Evolutionary conservation across 2,888 invertebrate genomes (phyloP), one percentile per base, ranked within the genome.

Genomic region (Fabriciana adippe): DNA sequence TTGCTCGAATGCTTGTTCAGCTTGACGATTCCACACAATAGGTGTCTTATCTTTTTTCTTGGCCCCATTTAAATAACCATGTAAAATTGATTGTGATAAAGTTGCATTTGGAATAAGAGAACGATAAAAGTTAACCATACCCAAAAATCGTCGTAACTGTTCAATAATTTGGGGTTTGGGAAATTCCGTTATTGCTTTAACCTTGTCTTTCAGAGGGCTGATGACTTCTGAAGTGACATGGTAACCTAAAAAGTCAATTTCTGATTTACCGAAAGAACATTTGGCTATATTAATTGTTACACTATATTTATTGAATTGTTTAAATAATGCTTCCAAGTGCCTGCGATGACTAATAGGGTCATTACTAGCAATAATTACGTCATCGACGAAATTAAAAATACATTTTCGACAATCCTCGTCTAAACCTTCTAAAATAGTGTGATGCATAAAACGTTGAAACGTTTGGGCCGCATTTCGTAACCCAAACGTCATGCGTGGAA

Each of bases 311-410:
- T 70, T 11, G 2, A 76, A 65, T n/a, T 73, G 66, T 48, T 70
- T 11, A 21, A 76, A 63, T 31, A 75, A 68, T 6, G 18, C 0
- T 3, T 56, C 16, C 0, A 78, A 31, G 62, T 78, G 75, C 16
- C 60, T 5, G 11, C 53, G 35, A 55, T 74, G 74, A 60, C 71
- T 45, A 50, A 56, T 66, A 13, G 14, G 47, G 51, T 54, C 35
- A 3, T 45, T 1, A 41, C 13, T 13, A 13, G 62, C 75, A 4
- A 83, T 72, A 3, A 82, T 68, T 13, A 83, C 70, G 69, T 83
- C 81, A 63, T 82, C 81, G 6, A 81, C 70, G 66, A 79, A 84
- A n/a, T 57, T 57, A 57, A 74, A 78, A 1, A 72, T 60, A 66
- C 78, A 76, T 35, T 77, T 79, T 3, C 78, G 62, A 3, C 69